phyloP scores from a whole-genome alignment of 23 tunicate genomes.

The Halocynthia aurantium region DNA sequence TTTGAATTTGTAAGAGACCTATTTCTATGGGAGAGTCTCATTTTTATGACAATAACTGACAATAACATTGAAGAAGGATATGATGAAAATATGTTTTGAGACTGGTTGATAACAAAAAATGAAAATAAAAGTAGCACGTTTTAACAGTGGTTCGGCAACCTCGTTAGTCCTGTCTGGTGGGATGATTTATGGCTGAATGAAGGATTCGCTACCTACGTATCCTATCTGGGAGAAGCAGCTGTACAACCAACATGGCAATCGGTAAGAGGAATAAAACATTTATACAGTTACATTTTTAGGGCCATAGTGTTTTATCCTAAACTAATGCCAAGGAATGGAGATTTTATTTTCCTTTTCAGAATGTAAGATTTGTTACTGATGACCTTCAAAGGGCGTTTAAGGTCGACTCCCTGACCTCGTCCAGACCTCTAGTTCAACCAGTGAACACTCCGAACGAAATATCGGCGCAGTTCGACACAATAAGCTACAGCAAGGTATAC shows the following conservation, averaged over 20 bases:
- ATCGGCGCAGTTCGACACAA: conserved; percentile 41
- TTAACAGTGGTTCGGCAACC: conserved; percentile 85
- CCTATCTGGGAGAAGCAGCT: conserved; percentile 59
- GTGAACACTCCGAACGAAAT: conserved; percentile 51
- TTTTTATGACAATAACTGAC: too few species aligned
- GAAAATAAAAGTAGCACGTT: conserved; percentile 1
- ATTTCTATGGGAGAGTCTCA: too few species aligned
- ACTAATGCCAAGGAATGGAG: background rate
- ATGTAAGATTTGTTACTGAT: conserved; percentile 50
- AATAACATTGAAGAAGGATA: too few species aligned
- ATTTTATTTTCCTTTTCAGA: conserved; percentile 22
- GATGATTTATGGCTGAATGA: conserved; percentile 82
- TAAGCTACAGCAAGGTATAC: conserved; percentile 52
- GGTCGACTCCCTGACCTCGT: conserved; percentile 39
- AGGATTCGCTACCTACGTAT: conserved; percentile 78
- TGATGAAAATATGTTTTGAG: too few species aligned
- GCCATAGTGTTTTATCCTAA: background rate
- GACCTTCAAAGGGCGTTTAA: conserved; percentile 58
- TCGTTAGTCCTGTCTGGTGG: conserved; percentile 80
- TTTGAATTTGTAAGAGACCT: too few species aligned
- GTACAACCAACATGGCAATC: conserved; percentile 45
- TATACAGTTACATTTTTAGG: too few species aligned
- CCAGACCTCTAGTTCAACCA: conserved; percentile 66
- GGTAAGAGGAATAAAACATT: conserved; percentile 37
- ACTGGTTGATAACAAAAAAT: background rate